A percentile compares a stretch with the other conserved stretches of the same genome.
Evolutionary conservation across 2,888 invertebrate genomes (phyloP).

Genomic region (Parascotia fuliginaria): DNA sequence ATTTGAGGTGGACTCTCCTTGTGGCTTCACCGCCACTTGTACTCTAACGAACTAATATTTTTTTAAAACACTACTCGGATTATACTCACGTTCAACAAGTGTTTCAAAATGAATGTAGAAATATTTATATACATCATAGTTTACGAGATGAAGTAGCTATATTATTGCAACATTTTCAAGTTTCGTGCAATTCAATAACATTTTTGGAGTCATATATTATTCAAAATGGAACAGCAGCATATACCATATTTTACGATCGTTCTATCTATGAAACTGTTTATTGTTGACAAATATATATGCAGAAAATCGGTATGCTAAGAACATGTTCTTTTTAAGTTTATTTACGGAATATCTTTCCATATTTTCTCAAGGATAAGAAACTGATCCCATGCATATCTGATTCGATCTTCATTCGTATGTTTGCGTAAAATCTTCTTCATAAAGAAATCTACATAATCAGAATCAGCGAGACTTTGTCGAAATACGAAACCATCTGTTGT

Average conservation of each 20-base stretch:
- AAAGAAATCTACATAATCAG: constrained; percentile 79
- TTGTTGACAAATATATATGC: constrained; percentile 37
- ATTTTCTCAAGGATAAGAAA: constrained; percentile 70
- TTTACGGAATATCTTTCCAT: constrained; percentile 66
- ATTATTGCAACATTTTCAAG: constrained; percentile 24
- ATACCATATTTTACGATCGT: constrained; percentile 31
- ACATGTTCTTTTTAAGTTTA: constrained; percentile 61
- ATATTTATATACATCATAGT: constrained; percentile 17
- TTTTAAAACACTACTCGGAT: constrained; percentile 29
- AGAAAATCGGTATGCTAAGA: constrained; percentile 38
- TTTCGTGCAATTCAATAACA: constrained; percentile 26
- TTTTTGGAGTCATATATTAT: constrained; percentile 28
- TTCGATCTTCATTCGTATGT: constrained; percentile 77
- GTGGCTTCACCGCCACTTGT: constrained; percentile 52
- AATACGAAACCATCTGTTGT: constrained; percentile 65
- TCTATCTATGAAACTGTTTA: constrained; percentile 30
- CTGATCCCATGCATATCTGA: constrained; percentile 80
- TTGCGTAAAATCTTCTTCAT: constrained; percentile 75
- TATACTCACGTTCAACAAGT: constrained; percentile 37
- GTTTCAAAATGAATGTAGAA: constrained; percentile 21
- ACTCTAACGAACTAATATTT: constrained; percentile 38
- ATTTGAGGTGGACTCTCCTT: constrained; percentile 69
- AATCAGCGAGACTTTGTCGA: constrained; percentile 71
- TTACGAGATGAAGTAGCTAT: constrained; percentile 15
- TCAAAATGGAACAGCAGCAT: constrained; percentile 25